Evolutionary conservation across 1,140 invertebrate genomes (phyloP), one percentile per base, ranked within the genome.

Genomic region (Hermetia illucens): DNA sequence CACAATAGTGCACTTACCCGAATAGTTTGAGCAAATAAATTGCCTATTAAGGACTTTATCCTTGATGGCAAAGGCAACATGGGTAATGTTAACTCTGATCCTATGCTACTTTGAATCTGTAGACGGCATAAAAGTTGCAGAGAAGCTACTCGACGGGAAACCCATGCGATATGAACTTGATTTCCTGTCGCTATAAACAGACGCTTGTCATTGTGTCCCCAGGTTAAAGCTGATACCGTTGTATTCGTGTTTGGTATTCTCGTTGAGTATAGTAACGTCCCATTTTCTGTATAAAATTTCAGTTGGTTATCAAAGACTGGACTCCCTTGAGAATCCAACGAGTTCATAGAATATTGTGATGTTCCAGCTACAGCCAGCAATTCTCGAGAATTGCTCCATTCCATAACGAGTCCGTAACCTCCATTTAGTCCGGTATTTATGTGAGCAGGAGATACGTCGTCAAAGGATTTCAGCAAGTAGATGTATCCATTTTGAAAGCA

Each of bases 131-230:
- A 67, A 35, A 93, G 65, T 58, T 95, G 88, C 36, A 96, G 64
- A 33, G 86, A 83, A 15, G 90, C 86, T 21, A 97, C 83, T 22
- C 84, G 74, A 35, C 85, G 77, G 39, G 82, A 86, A 9, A 98
- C 82, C 75, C 92, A 89, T 19, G 90, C 91, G 33, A 93, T 87
- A 58, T 94, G 90, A 46, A 86, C 77, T 50, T 80, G 75, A 5
- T 77, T 70, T 10, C 92, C 93, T 10, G 90, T 91, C 10, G 91
- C 90, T 20, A 97, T 72, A 58, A 97, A 96, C 21, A 98, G 61
- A 3, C 91, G 70, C 45, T 89, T 82, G 52, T 96, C 94, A 61
- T 94, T 93, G 66, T 98, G 93, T 21, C 91, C 94, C 92, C 92
- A 98, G 2, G 92, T 97, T 46, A 98, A 65, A 4, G 91, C 88